Base-by-base conservation (phyloP, 2,888 invertebrate species). In the Apamea anceps region DNA sequence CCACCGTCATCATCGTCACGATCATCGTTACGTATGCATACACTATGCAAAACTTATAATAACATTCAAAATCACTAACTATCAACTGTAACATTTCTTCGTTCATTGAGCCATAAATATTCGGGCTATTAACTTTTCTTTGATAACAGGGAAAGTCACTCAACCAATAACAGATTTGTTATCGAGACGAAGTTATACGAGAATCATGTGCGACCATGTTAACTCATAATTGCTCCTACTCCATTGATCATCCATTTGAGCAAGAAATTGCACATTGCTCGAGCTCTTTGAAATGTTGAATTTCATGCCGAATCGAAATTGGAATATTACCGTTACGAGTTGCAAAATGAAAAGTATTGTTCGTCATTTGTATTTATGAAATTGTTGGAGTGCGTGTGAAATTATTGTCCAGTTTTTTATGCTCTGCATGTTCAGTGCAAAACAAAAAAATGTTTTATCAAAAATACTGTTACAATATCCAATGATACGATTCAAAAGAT, bases 151-250 rank as follows among this genome's bases (percentile, higher is more conserved):
- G 75, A 80, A 82, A 80, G 54, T 70, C 72, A 75, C 54, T 78
- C 77, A 75, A 72, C 72, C 87, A 81, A 81, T 79, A 87, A 79
- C 75, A 82, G 66, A 78, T 87, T 85, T 76, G 82, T 63, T 82
- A 87, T 86, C 77, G 77, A 72, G 80, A 72, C 63, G 70, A 73
- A 79, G 65, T 62, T 75, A 77, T 72, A 72, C 37, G 87, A 62
- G 76, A 78, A 68, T 74, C 77, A 63, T 82, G 87, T 87, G 79
- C 82, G 75, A n/a, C 74, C 87, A 85, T 87, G 85, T 84, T 72
- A 51, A 71, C 81, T 77, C 78, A 67, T 84, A 84, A 81, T 87
- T 85, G 75, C 72, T 77, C 60, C 62, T 74, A 80, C 67, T 76
- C 79, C 79, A 87, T 74, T 87, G 74, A 68, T 74, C 62, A 77